These are phyloP conservation scores for Himalopsyche anomala DNA, from an alignment of 2,888 invertebrate species.

Conservation along the genomic window DNA sequence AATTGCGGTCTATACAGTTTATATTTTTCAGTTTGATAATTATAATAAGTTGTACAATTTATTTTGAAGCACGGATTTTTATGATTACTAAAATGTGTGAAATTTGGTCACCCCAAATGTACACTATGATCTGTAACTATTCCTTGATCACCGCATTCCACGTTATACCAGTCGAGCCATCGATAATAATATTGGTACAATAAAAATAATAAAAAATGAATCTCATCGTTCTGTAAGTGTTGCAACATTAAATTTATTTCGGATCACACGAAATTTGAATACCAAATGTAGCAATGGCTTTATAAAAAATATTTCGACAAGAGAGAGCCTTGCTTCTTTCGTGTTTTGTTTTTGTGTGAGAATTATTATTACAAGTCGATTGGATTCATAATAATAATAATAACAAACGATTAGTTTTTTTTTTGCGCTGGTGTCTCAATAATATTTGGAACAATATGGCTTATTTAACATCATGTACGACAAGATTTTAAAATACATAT, in stretches of 20 bases:
- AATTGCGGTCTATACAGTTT: too few species aligned
- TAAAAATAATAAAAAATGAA: conserved; percentile 3
- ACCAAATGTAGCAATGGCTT: conserved; percentile 34
- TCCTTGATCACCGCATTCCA: conserved; percentile 11
- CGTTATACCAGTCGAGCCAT: not conserved
- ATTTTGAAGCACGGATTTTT: too few species aligned
- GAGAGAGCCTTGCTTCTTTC: conserved; percentile 30
- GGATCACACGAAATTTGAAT: conserved; percentile 34
- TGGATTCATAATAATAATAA: conserved; percentile 24
- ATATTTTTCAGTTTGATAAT: too few species aligned
- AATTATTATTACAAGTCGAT: conserved; percentile 19
- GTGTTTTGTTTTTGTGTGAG: conserved; percentile 30
- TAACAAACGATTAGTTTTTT: conserved; percentile 8
- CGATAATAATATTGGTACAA: conserved; percentile 28
- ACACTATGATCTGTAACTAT: not conserved
- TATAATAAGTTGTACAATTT: too few species aligned
- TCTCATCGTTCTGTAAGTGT: conserved; percentile 14
- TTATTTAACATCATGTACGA: not conserved
- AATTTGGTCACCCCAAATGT: not conserved
- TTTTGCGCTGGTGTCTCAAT: conserved; percentile 6
- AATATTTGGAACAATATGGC: conserved; percentile 13
- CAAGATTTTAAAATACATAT: not conserved
- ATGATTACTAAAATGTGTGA: too few species aligned
- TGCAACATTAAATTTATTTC: conserved; percentile 30
- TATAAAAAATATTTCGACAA: conserved; percentile 30